Evolutionary conservation across 2,888 invertebrate species (phyloP), one percentile per base, ranked within the genome.

Genomic region (Sminthurinus aureus): DNA sequence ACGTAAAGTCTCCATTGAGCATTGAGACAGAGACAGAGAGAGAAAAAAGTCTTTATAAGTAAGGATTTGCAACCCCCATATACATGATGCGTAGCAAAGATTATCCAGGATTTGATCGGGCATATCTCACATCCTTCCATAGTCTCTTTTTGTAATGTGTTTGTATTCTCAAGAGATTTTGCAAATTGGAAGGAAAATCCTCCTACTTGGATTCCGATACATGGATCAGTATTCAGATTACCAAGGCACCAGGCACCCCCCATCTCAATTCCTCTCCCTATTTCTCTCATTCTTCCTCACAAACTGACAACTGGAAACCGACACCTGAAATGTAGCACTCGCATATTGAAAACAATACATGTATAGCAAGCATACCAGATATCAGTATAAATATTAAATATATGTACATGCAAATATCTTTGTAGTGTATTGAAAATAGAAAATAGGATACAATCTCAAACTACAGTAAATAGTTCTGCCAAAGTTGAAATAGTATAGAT

Each of bases 51-150:
- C 66, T 78, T 51, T 66, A 78, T 74, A 52, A 15, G 64, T 58
- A 58, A 64, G 83, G 83, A 83, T 83, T 83, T 83, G 18, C 79
- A 79, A 74, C 77, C 77, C 74, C 74, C 50, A 38, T 74, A 66
- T 66, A 64, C 51, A 38, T 51, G 83, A 83, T 83, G 67, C 74
- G 79, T 50, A 67, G 79, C 15, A 51, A 75, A 83, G 83, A 83
- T 83, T 83, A 83, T 83, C 83, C 75, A 20, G 79, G 83, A 83
- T 83, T 79, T 83, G n/a, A 78, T 66, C 74, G 74, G 38, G 51
- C 74, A 64, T 73, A 83, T 83, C 79, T 79, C 79, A 83, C 79
- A 79, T 83, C 51, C 51, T 51, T 75, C 38, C 38, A 38, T 38
- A 38, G 38, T 38, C 38, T 6, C 38, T 58, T 58, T 13, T 58